A percentile compares a stretch with the other conserved stretches of the same genome.
Evolutionary conservation across 2,797 vertebrate species (phyloP).

Genomic region (Macropodus opercularis): DNA sequence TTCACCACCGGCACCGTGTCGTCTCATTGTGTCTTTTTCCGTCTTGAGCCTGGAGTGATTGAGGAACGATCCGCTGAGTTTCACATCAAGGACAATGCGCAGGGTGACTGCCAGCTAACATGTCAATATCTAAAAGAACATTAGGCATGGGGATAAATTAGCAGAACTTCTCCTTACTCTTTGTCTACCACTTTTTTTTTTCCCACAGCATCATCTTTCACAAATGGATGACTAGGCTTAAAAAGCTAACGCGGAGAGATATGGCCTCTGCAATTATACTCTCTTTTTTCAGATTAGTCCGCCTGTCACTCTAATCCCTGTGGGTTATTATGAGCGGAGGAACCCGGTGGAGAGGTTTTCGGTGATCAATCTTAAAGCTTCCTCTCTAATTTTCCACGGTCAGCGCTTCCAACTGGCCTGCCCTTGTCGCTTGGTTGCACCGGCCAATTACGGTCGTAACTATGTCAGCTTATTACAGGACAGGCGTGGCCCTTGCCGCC

Average conservation of each 20-base stretch:
- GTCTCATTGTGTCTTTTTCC: constrained; percentile 23
- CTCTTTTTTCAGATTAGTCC: constrained; percentile 65
- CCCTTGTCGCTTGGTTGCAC: constrained; percentile 79
- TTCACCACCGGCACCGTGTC: constrained; percentile 1
- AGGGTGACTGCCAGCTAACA: constrained; percentile 21
- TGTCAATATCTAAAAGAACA: constrained; percentile 39
- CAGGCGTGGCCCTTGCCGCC: constrained; percentile 52
- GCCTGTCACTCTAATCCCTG: constrained; percentile 60
- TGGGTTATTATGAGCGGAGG: constrained; percentile 64
- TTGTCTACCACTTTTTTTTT: constrained; percentile 7
- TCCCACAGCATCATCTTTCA: constrained; percentile 46
- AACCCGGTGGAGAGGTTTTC: constrained; percentile 64
- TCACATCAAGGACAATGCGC: constrained; percentile 26
- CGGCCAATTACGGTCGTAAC: constrained; percentile 77
- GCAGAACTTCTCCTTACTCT: constrained; percentile 51
- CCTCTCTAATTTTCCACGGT: constrained; percentile 82
- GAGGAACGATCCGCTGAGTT: constrained; percentile 9
- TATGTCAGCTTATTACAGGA: constrained; percentile 78
- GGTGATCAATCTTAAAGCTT: constrained; percentile 82
- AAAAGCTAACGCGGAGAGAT: constrained; percentile 59
- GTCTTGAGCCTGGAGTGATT: constrained; percentile 24
- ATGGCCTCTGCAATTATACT: constrained; percentile 67
- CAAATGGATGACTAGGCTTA: constrained; percentile 61
- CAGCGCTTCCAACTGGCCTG: constrained; percentile 77
- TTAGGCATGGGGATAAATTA: constrained; percentile 45